These are phyloP conservation scores for Bubo scandiacus DNA, from an alignment of 2,113 vertebrate species.

Conservation along the genomic window DNA sequence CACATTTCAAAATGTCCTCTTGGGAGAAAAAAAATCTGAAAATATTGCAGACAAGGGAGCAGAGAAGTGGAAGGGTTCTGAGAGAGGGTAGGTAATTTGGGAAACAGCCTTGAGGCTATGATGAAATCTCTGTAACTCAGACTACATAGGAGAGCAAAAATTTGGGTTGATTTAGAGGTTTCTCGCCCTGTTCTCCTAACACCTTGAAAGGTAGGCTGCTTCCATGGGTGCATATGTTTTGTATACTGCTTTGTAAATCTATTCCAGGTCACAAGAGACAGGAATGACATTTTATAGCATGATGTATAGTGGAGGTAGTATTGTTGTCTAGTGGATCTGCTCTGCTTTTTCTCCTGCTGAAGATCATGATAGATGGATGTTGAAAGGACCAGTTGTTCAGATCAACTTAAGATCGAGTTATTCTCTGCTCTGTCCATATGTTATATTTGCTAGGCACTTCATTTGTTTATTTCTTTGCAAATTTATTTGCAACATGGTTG, in stretches of 20 bases:
- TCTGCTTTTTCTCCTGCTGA: neutral
- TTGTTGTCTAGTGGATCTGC: neutral
- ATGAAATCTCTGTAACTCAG: neutral
- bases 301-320: neutral
- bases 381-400: neutral
- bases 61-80: neutral
- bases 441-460: neutral
- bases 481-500: neutral
- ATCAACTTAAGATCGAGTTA: neutral
- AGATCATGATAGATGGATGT: neutral
- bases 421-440: neutral
- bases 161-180: neutral
- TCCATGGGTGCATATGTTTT: neutral
- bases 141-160: neutral
- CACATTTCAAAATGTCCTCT: neutral
- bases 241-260: neutral
- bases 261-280: neutral
- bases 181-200: neutral
- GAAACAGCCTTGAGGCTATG: neutral
- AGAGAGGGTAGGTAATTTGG: neutral
- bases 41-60: neutral
- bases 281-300: neutral
- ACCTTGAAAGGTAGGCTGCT: neutral
- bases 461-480: neutral
- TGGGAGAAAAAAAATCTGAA: conserved; percentile 13